phyloP scores from a whole-genome alignment of 2,113 vertebrate species.

The Capreolus pygargus region DNA sequence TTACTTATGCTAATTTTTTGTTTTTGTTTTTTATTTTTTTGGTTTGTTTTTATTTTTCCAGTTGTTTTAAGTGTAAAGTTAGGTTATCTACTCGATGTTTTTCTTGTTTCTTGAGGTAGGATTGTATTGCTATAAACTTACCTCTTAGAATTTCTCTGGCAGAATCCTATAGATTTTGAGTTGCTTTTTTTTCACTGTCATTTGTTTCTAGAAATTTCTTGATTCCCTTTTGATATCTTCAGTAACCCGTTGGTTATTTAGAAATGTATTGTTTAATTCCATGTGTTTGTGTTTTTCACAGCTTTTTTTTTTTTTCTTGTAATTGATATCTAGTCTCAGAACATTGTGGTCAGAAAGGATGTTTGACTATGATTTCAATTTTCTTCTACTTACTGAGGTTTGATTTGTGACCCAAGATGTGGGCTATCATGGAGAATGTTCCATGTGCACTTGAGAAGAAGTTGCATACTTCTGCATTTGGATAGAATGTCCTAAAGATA shows the following conservation, averaged over 20 bases:
- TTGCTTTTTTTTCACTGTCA: neutral
- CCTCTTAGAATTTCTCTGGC: neutral
- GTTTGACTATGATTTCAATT: neutral
- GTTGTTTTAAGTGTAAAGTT: neutral
- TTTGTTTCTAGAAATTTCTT: neutral
- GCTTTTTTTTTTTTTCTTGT: neutral
- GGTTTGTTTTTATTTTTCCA: neutral
- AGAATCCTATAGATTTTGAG: neutral
- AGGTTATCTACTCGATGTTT: neutral
- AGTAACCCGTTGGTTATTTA: neutral
- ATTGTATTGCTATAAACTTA: neutral
- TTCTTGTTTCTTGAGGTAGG: neutral
- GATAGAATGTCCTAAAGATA: neutral
- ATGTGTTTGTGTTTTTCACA: neutral
- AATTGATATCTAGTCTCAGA: neutral
- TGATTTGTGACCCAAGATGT: neutral
- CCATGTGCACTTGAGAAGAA: neutral
- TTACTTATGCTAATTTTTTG: neutral
- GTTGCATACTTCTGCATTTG: neutral
- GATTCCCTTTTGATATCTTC: neutral
- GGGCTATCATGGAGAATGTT: neutral
- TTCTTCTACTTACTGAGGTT: neutral
- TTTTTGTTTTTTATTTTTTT: accelerated
- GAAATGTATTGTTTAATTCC: neutral
- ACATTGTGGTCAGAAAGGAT: neutral